Evolutionary conservation across 2,888 invertebrate genomes (phyloP), one percentile per base, ranked within the genome.

Genomic region (Trissolcus brochymenae): DNA sequence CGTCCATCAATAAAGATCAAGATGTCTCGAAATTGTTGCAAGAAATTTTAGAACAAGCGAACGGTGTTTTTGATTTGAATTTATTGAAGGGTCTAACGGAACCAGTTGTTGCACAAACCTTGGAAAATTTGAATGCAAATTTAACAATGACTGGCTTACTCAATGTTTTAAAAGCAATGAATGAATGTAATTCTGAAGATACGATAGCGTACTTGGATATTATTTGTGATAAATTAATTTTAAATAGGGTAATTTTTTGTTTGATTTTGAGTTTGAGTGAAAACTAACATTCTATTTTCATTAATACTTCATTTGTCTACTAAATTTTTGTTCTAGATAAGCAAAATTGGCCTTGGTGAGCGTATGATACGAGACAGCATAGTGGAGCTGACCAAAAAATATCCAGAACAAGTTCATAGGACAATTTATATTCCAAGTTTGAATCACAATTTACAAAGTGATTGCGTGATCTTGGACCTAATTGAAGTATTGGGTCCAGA

Each of bases 371-470:
- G 53, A 59, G 80, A 82, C 2, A 76, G 65, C 17, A 66, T 87
- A 6, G 67, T 53, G 14, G 82, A 84, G 57, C 80, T 83, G 11
- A 72, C 81, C 14, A 57, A 80, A 29, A 84, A 81, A 55, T 87
- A 84, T 81, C 84, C 87, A 1, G 83, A 87, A 6, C 87, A 87
- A 61, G 62, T 87, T 0, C 78, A 78, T 29, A 83, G 84, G 54
- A 81, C 82, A 1, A 78, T 87, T 62, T 84, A 83, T 19, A 65
- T 82, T 50, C 86, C 86, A 6, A 62, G 84, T 6, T 70, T 87
- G 14, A 84, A 84, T 74, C 49, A 50, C 3, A 81, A 87, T 57
- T 70, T 87, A 43, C 82, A 82, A 65, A 84, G 87, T 51, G 59
- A 78, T 25, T 70, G 72, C 4, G 21, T 62, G 0, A 61, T 83